Evolutionary conservation across 2,888 invertebrate species (phyloP).

Genomic region (Diaphora mendica): DNA sequence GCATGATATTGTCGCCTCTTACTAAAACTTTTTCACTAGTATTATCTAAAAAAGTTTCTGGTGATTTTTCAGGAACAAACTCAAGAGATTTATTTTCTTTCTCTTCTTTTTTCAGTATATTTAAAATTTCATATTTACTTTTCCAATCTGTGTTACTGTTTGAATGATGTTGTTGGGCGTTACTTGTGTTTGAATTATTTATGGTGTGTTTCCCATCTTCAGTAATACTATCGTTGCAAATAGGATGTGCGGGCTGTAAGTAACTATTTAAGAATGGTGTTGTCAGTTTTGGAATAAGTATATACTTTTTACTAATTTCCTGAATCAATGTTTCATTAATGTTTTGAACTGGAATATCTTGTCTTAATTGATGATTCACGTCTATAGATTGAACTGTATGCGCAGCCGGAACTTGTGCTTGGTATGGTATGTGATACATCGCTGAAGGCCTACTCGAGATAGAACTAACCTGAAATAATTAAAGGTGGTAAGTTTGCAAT

Average conservation of each 20-base stretch:
- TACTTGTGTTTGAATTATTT: background rate
- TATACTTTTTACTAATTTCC: slow-evolving; percentile 77
- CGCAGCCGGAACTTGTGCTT: slow-evolving; percentile 16
- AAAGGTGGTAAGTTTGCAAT: background rate
- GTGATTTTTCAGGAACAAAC: background rate
- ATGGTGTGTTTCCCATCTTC: slow-evolving; percentile 14
- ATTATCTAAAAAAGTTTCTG: slow-evolving; percentile 4
- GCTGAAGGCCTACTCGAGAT: slow-evolving; percentile 13
- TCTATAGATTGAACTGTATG: slow-evolving; percentile 29
- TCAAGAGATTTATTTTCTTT: slow-evolving; percentile 47
- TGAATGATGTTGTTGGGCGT: slow-evolving; percentile 27
- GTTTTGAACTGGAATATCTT: slow-evolving; percentile 43
- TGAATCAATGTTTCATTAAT: slow-evolving; percentile 65
- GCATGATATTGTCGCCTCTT: slow-evolving; percentile 17
- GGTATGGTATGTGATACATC: slow-evolving; percentile 22
- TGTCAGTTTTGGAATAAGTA: slow-evolving; percentile 74
- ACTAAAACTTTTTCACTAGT: slow-evolving; percentile 11
- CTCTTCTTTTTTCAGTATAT: slow-evolving; percentile 70
- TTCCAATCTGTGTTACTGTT: slow-evolving; percentile 72
- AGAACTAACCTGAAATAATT: slow-evolving; percentile 34
- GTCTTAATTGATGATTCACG: slow-evolving; percentile 33
- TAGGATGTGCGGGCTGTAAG: slow-evolving; percentile 31
- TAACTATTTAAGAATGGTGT: slow-evolving; percentile 44
- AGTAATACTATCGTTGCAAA: slow-evolving; percentile 16
- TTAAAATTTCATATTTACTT: slow-evolving; percentile 79